Conservation (phyloP, 2,888 invertebrate genomes). For the Blera fallax region DNA sequence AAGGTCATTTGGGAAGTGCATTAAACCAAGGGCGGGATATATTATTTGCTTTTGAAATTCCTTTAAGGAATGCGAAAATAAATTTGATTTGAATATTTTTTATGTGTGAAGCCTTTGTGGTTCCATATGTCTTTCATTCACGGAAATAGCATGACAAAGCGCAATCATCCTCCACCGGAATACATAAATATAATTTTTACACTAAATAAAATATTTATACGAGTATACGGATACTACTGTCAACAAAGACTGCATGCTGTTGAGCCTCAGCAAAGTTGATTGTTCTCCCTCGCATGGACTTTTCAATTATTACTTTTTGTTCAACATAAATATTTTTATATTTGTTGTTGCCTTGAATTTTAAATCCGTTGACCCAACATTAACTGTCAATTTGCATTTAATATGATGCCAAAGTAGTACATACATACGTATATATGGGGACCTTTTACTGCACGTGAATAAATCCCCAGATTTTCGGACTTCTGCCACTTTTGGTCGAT, state of each 20-base stretch:
- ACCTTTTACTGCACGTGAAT: conserved; percentile 48
- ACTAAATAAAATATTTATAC: conserved; percentile 25
- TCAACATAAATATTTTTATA: not conserved
- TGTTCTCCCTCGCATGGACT: not conserved
- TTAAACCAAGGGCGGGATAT: too few species aligned
- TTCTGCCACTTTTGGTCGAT: conserved; percentile 45
- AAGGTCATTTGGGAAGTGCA: not conserved
- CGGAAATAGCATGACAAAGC: not conserved
- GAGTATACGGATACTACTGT: not conserved
- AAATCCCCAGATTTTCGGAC: conserved; percentile 53
- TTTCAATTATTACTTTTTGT: not conserved
- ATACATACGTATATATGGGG: conserved; percentile 18
- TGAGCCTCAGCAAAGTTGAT: not conserved
- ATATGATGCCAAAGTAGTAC: not conserved
- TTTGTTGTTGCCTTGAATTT: not conserved
- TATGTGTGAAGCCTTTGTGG: too few species aligned
- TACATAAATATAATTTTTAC: not conserved
- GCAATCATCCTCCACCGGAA: not conserved
- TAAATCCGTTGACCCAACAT: conserved; percentile 31
- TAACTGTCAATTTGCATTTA: conserved; percentile 41
- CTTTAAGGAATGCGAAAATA: too few species aligned
- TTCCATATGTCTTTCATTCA: not conserved
- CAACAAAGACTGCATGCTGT: not conserved
- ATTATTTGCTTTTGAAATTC: too few species aligned
- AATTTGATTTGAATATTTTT: too few species aligned